Evolutionary conservation across 2,888 invertebrate genomes (phyloP), one percentile per base, ranked within the genome.

Genomic region (Ophraella communa): DNA sequence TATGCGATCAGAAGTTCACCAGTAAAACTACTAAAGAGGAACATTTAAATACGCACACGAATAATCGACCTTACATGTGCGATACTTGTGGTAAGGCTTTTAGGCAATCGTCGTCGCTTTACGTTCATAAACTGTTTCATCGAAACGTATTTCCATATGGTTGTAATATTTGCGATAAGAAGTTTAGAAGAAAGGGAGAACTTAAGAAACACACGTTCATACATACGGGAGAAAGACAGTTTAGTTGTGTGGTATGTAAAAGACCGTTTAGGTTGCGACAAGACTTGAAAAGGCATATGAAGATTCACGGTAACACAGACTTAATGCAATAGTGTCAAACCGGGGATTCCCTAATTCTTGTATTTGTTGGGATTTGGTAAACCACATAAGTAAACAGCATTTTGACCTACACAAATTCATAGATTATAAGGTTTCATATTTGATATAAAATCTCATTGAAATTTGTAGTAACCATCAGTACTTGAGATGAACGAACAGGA

Each of bases 201-300:
- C 78, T 88, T 71, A 76, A 81, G 59, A 84, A 85, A 51, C 88
- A 89, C 74, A 74, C 81, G 42, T 81, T 84, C 47, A 83, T 86
- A 58, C 88, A 89, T 76, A 84, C 86, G 0, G 87, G 87, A 3
- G 85, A 86, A 70, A 83, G 83, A 66, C 84, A 86, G 42, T 84
- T 86, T 74, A 72, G 68, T 4, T 89, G 89, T 74, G 75, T 76
- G 8, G 67, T 77, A 11, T 89, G 89, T 76, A 83, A 82, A 5
- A 82, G 80, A 63, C 78, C 83, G 24, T 88, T 88, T 74, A 80
- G 87, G 1, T 74, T 80, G 2, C 77, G 78, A 33, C 78, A 81
- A 10, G 82, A 82, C 66, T 76, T 84, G 45, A 80, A 77, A 20
- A 77, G 82, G 39, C 85, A 85, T 69, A 69, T 76, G 8, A 78